A percentile compares a stretch with the other conserved stretches of the same genome.
These are phyloP conservation scores for Petrosia ficiformis DNA, from an alignment of 37 sponge, comb jelly and placozoan species.

Conservation along the genomic window DNA sequence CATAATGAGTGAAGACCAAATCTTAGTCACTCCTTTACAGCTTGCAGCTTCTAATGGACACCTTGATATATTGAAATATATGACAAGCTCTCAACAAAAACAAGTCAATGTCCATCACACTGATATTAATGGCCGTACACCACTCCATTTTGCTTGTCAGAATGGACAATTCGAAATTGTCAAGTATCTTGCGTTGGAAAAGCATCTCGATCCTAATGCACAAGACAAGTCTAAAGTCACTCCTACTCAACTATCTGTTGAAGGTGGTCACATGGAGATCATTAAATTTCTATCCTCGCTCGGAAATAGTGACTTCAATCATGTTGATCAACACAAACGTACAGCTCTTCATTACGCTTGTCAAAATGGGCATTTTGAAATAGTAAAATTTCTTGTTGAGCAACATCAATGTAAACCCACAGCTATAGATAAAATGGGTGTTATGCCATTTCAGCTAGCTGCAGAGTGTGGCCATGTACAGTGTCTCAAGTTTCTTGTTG, in stretches of 20 bases:
- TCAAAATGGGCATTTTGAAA: conserved; percentile 21
- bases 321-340: background rate
- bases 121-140: background rate
- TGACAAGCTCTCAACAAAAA: conserved; percentile 4
- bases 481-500: conserved; percentile 25
- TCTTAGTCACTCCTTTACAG: background rate
- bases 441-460: conserved; percentile 36
- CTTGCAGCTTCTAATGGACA: conserved; percentile 1
- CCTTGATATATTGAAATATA: conserved; percentile 17
- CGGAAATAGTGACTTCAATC: background rate
- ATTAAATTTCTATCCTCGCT: conserved; percentile 18
- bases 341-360: conserved; percentile 5
- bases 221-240: conserved; percentile 27
- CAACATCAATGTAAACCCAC: conserved; percentile 6
- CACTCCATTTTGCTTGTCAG: conserved; percentile 10
- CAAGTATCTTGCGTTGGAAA: conserved; percentile 2
- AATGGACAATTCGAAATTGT: conserved; percentile 23
- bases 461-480: conserved; percentile 30
- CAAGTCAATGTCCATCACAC: background rate
- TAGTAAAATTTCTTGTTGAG: conserved; percentile 12
- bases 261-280: conserved; percentile 6
- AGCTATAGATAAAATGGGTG: conserved; percentile 9
- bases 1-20: background rate
- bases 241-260: background rate
- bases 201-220: background rate